Conservation (phyloP, 35 echinoderm and acorn worm genomes). For the Ophiothrix spiculata region DNA sequence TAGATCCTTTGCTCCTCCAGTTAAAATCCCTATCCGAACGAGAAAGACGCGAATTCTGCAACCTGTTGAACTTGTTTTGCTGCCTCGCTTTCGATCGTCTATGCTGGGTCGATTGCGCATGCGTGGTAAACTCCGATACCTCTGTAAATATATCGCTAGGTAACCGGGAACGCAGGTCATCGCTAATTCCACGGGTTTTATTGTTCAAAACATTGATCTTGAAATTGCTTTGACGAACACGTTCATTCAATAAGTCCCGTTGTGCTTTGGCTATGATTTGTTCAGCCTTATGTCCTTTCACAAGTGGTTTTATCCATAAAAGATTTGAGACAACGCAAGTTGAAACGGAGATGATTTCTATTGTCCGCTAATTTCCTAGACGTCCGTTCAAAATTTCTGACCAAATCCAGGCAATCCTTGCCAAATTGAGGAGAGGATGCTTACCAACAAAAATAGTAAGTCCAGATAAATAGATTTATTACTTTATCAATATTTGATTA, state of each 20-base stretch:
- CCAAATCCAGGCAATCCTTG: slow-evolving; percentile 41
- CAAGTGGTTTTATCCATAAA: slow-evolving; percentile 21
- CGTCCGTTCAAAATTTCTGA: slow-evolving; percentile 6
- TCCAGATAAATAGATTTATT: no score
- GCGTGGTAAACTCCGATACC: slow-evolving; percentile 14
- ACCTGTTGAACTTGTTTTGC: slow-evolving; percentile 39
- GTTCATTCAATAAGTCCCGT: slow-evolving; percentile 19
- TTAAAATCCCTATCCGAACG: no score
- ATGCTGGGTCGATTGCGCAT: slow-evolving; percentile 21
- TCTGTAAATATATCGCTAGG: background rate
- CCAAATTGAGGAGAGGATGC: slow-evolving; percentile 11
- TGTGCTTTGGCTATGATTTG: slow-evolving; percentile 11
- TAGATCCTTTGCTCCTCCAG: no score
- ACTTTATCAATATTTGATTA: no score
- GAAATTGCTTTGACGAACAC: slow-evolving; percentile 19
- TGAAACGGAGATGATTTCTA: slow-evolving; percentile 27
- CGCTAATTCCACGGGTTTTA: background rate
- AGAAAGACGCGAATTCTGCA: no score
- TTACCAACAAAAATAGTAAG: no score
- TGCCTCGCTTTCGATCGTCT: slow-evolving; percentile 10
- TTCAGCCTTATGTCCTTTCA: background rate
- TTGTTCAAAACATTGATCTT: slow-evolving; percentile 19
- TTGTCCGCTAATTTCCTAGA: slow-evolving; percentile 42
- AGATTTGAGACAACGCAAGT: slow-evolving; percentile 7
- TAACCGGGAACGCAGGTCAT: background rate